Percentiles rank a stretch among this genome's conserved stretches.
phyloP scores from a whole-genome alignment of 1,140 invertebrate species.

The Holotrichia oblita region DNA sequence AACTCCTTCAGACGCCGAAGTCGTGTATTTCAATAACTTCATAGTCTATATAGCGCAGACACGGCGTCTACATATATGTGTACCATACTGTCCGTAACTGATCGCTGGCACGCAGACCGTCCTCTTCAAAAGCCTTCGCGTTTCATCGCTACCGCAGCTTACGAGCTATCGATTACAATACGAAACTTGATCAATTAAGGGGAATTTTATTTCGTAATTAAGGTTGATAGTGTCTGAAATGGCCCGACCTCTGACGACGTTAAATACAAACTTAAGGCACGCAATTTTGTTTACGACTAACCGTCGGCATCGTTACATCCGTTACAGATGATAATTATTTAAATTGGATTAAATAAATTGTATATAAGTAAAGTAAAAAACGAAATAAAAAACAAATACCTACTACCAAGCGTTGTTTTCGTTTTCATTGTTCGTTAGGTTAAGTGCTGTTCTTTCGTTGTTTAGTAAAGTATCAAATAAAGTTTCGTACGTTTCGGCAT shows the following conservation, averaged over 20 bases:
- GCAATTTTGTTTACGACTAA: conserved; percentile 35
- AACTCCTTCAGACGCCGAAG: not conserved
- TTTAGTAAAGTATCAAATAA: too few species aligned
- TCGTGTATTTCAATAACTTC: not conserved
- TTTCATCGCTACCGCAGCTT: conserved; percentile 3
- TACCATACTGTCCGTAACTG: conserved; percentile 15
- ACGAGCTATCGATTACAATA: conserved; percentile 27
- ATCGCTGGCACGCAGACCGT: conserved; percentile 11
- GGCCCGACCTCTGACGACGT: conserved; percentile 17
- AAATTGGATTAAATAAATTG: conserved; percentile 26
- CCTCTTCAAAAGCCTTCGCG: not conserved
- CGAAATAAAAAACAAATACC: not conserved
- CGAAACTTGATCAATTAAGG: conserved; percentile 36
- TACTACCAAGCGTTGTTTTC: too few species aligned
- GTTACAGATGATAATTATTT: conserved; percentile 30
- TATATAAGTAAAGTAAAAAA: not conserved
- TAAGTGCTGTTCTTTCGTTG: too few species aligned
- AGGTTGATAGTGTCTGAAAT: conserved; percentile 33
- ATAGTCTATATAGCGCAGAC: not conserved
- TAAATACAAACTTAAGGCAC: conserved; percentile 28
- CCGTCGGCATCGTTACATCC: not conserved
- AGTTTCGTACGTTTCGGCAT: too few species aligned
- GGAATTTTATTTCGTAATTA: conserved; percentile 37
- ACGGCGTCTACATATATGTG: not conserved
- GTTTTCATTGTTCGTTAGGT: too few species aligned